These are phyloP conservation scores for Empidonax alnorum DNA, from an alignment of 2,113 vertebrate species.

Conservation along the genomic window DNA sequence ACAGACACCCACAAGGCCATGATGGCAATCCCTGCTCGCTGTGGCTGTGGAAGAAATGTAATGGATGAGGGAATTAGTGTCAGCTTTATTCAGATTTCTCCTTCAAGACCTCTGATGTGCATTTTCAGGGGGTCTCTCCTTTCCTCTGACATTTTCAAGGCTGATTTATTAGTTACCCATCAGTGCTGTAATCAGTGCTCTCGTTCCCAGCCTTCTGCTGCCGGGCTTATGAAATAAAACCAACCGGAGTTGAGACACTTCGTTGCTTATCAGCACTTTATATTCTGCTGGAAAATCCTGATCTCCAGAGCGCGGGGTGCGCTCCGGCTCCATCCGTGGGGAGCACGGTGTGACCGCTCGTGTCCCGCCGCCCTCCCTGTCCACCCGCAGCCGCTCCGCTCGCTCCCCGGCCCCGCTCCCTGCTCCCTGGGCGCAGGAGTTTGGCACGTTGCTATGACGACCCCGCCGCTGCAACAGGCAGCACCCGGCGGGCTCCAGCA, in stretches of 20 bases:
- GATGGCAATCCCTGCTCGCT: background rate
- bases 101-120: background rate
- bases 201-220: background rate
- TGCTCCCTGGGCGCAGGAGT: background rate
- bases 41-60: background rate
- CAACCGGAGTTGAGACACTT: background rate
- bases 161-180: background rate
- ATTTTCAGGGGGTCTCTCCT: background rate
- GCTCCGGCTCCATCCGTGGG: background rate
- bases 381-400: background rate
- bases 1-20: background rate
- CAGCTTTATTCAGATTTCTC: constrained; percentile 20
- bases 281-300: background rate
- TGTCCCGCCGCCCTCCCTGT: fast-evolving
- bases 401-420: background rate
- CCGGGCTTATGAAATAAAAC: background rate
- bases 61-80: background rate
- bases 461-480: background rate
- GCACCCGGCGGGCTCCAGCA: fast-evolving
- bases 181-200: background rate
- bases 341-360: fast-evolving
- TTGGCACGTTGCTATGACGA: constrained; percentile 51
- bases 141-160: background rate
- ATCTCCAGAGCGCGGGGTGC: fast-evolving
- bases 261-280: background rate